A percentile compares a stretch with the other conserved stretches of the same genome.
Conservation (phyloP, 2,113 vertebrate genomes). For the Clinocottus analis region DNA sequence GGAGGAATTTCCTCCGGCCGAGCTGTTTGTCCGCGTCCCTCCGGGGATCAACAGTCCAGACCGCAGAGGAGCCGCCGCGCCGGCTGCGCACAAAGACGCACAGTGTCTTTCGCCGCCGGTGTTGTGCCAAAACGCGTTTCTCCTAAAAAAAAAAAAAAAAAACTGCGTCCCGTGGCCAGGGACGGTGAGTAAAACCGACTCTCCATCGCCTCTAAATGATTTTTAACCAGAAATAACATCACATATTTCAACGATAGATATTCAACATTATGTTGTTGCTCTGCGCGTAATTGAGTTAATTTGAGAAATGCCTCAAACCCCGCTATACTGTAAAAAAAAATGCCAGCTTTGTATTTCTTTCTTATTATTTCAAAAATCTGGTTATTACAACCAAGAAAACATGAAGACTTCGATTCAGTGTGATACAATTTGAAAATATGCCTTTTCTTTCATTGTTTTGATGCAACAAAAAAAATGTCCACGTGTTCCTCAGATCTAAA, state of each 20-base stretch:
- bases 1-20: conserved; percentile 69
- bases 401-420: neutral
- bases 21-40: conserved; percentile 57
- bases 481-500: neutral
- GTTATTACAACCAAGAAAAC: too few relatives aligned
- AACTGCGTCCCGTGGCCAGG: neutral
- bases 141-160: conserved; percentile 5
- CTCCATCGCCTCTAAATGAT: neutral
- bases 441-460: neutral
- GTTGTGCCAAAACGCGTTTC: conserved; percentile 47
- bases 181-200: neutral
- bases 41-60: conserved; percentile 54
- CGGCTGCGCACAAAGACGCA: conserved; percentile 78
- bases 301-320: neutral
- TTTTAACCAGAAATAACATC: neutral
- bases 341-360: neutral
- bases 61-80: conserved; percentile 55
- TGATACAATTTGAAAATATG: neutral
- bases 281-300: neutral
- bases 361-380: neutral
- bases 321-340: neutral
- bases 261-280: too few relatives aligned
- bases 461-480: neutral
- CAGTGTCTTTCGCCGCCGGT: conserved; percentile 71
- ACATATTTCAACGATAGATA: neutral